These are phyloP conservation scores for Crypturellus tataupa DNA, from an alignment of 2,797 vertebrate species.

Conservation along the genomic window DNA sequence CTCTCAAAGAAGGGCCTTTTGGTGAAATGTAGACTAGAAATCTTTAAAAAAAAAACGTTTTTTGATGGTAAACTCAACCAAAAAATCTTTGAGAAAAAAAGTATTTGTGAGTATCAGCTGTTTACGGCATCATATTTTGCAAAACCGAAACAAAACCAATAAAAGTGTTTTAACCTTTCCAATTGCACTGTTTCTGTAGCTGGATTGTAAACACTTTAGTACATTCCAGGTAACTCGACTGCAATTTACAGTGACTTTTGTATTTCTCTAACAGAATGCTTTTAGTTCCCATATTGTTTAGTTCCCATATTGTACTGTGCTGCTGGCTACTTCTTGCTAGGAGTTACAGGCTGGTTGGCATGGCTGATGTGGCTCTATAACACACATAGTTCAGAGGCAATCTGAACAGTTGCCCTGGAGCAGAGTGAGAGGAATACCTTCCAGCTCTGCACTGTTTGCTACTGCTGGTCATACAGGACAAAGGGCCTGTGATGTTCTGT, in stretches of 20 bases:
- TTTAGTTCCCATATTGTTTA: background rate
- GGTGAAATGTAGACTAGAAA: background rate
- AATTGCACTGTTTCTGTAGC: background rate
- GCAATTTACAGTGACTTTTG: background rate
- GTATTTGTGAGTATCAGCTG: background rate
- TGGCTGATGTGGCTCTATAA: rapidly evolving
- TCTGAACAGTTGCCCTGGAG: rapidly evolving
- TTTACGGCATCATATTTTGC: background rate
- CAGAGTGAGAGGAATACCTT: background rate
- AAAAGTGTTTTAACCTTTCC: background rate
- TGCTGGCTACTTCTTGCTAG: background rate
- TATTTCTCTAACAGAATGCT: background rate
- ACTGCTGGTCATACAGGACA: background rate
- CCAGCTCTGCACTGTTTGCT: background rate
- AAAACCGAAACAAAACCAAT: background rate
- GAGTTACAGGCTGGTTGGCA: background rate
- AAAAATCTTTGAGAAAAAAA: background rate
- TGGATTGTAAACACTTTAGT: background rate
- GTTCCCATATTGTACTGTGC: background rate
- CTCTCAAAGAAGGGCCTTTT: background rate
- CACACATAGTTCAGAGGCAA: rapidly evolving
- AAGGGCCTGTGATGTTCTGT: background rate
- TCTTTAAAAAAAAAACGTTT: background rate
- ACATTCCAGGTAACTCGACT: too few species aligned
- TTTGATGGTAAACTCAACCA: background rate